Conservation (phyloP, 2,888 invertebrate genomes). For the Patella ulyssiponensis region DNA sequence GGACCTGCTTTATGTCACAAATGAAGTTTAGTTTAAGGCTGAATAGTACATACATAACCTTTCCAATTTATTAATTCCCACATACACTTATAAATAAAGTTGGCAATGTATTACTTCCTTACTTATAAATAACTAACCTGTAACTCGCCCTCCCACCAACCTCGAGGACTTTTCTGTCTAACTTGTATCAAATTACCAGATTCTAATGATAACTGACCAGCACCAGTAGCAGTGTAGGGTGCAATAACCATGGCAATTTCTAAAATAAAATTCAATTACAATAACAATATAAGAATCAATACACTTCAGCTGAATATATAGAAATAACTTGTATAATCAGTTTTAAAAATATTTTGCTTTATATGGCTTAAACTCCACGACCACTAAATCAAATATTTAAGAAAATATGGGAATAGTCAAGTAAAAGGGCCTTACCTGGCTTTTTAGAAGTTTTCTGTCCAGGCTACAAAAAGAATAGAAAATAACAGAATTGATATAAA, state of each 20-base stretch:
- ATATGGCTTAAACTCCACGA: too few species aligned
- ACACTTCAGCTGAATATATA: neutral
- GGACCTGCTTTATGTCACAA: too few species aligned
- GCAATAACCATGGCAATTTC: slow-evolving; percentile 97
- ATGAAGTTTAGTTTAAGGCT: too few species aligned
- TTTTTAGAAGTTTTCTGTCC: slow-evolving; percentile 51
- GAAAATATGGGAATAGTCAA: slow-evolving; percentile 2
- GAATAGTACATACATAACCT: too few species aligned
- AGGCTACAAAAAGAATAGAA: slow-evolving; percentile 38
- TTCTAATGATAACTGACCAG: slow-evolving; percentile 90
- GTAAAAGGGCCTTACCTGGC: slow-evolving; percentile 47
- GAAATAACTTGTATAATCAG: neutral
- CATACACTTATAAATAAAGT: too few species aligned
- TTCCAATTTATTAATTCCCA: too few species aligned
- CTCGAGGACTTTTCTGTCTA: slow-evolving; percentile 95
- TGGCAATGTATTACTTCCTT: too few species aligned
- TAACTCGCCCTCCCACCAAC: slow-evolving; percentile 99
- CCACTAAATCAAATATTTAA: slow-evolving; percentile 8
- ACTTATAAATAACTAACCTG: slow-evolving; percentile 77
- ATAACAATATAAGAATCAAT: neutral
- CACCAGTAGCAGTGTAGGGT: slow-evolving; percentile 89
- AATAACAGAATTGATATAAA: too few species aligned
- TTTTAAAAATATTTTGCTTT: too few species aligned
- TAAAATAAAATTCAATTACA: slow-evolving; percentile 39
- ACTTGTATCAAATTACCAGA: slow-evolving; percentile 95